Conservation (phyloP, 2,888 invertebrate genomes). For the Beris morrisii region DNA sequence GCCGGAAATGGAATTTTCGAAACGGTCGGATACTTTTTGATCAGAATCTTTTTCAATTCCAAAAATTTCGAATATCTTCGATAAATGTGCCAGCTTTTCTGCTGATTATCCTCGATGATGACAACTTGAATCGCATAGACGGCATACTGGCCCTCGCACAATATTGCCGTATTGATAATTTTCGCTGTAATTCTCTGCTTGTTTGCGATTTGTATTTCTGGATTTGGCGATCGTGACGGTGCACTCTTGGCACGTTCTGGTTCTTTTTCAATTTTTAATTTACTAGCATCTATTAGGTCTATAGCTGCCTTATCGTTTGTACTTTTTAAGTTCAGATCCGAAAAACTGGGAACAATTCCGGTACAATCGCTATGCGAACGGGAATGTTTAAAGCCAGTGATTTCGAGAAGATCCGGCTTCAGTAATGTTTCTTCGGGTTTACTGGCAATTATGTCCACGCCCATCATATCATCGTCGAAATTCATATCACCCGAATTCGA, state of each 20-base stretch:
- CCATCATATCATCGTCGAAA: conserved; percentile 40
- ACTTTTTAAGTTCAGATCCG: conserved; percentile 30
- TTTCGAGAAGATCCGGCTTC: conserved; percentile 36
- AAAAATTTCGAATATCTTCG: conserved; percentile 93
- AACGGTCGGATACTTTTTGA: conserved; percentile 67
- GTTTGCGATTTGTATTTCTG: conserved; percentile 31
- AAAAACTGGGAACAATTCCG: conserved; percentile 35
- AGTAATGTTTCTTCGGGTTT: conserved; percentile 12
- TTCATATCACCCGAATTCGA: conserved; percentile 41
- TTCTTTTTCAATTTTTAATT: conserved; percentile 1
- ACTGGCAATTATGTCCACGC: conserved; percentile 19
- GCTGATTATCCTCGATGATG: conserved; percentile 64
- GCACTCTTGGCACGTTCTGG: conserved; percentile 38
- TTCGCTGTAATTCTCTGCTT: conserved; percentile 40
- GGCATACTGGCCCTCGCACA: conserved; percentile 83
- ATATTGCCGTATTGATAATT: conserved; percentile 44
- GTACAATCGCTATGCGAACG: conserved; percentile 44
- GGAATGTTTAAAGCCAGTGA: conserved; percentile 40
- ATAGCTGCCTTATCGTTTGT: conserved; percentile 4
- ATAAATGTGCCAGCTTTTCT: conserved; percentile 88
- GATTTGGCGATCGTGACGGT: conserved; percentile 27
- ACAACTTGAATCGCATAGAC: conserved; percentile 85
- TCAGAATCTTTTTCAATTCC: conserved; percentile 76
- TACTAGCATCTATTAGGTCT: conserved; percentile 9
- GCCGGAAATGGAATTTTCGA: conserved; percentile 81